Evolutionary conservation across 2,797 vertebrate genomes (phyloP).

Genomic region (Siniperca scherzeri): DNA sequence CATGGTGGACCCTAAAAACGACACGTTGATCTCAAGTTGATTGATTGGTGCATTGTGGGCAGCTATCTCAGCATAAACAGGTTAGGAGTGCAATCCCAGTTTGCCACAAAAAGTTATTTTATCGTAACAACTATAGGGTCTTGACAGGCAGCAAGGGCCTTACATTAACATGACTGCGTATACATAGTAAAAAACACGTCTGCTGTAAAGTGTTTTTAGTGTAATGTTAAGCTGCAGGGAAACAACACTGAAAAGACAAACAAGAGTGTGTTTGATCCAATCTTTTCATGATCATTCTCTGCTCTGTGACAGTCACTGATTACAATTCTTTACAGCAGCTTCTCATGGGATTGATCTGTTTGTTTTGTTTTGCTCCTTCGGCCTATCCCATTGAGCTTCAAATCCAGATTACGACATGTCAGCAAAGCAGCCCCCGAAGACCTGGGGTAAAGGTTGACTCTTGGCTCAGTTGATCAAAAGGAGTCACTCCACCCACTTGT

Average conservation of each 20-base stretch:
- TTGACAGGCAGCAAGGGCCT: neutral
- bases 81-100: neutral
- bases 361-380: slow-evolving; percentile 37
- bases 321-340: neutral
- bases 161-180: slow-evolving; percentile 17
- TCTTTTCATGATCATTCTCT: neutral
- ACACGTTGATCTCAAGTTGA: neutral
- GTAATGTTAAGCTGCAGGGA: neutral
- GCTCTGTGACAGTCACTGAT: neutral
- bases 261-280: neutral
- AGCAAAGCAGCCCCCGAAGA: slow-evolving; percentile 39
- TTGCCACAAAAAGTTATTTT: neutral
- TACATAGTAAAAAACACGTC: neutral
- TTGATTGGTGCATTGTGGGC: neutral
- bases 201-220: neutral
- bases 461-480: slow-evolving; percentile 28
- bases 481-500: slow-evolving; percentile 1
- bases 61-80: neutral
- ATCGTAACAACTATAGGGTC: neutral
- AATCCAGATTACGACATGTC: slow-evolving; percentile 53
- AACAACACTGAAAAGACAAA: slow-evolving; percentile 2
- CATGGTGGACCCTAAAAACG: neutral
- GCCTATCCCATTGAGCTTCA: slow-evolving; percentile 38
- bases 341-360: slow-evolving; percentile 19
- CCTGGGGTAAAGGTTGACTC: slow-evolving; percentile 61